phyloP scores from a whole-genome alignment of 1,140 invertebrate genomes.

The Batillaria attramentaria region DNA sequence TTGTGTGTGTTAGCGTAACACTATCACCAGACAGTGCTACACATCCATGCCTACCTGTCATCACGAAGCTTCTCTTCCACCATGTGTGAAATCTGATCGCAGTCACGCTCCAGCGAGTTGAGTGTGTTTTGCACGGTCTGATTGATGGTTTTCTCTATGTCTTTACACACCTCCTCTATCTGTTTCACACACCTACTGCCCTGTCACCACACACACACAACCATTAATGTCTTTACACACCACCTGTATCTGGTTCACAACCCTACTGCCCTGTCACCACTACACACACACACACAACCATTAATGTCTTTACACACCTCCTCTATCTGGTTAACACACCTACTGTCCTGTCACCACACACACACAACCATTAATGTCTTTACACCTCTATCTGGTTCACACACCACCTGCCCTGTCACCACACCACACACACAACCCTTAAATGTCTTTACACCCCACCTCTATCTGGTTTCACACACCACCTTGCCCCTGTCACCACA shows the following conservation, averaged over 20 bases:
- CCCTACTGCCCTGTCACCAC: too few species aligned
- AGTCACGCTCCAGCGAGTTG: slow-evolving; percentile 76
- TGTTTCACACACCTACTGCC: slow-evolving; percentile 76
- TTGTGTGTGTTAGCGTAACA: too few species aligned
- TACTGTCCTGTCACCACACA: slow-evolving; percentile 59
- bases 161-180: slow-evolving; percentile 77
- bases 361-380: slow-evolving; percentile 17
- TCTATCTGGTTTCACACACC: slow-evolving; percentile 77
- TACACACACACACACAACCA: too few species aligned
- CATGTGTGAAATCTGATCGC: slow-evolving; percentile 72
- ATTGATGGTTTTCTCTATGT: slow-evolving; percentile 78
- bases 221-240: too few species aligned
- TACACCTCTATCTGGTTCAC: too few species aligned
- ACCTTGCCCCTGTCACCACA: slow-evolving; percentile 79
- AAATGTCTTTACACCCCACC: slow-evolving; percentile 76
- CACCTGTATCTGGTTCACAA: too few species aligned
- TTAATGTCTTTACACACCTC: slow-evolving; percentile 77
- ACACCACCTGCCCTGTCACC: too few species aligned
- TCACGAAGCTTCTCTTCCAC: slow-evolving; percentile 71
- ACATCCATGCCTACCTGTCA: slow-evolving; percentile 71
- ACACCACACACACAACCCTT: too few species aligned
- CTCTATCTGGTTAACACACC: slow-evolving; percentile 78
- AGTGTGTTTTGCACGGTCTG: slow-evolving; percentile 78
- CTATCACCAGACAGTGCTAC: too few species aligned
- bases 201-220: slow-evolving; percentile 49